A percentile compares a stretch with the other conserved stretches of the same genome.
phyloP scores from a whole-genome alignment of 1,140 invertebrate genomes.

The Oncopeltus fasciatus region DNA sequence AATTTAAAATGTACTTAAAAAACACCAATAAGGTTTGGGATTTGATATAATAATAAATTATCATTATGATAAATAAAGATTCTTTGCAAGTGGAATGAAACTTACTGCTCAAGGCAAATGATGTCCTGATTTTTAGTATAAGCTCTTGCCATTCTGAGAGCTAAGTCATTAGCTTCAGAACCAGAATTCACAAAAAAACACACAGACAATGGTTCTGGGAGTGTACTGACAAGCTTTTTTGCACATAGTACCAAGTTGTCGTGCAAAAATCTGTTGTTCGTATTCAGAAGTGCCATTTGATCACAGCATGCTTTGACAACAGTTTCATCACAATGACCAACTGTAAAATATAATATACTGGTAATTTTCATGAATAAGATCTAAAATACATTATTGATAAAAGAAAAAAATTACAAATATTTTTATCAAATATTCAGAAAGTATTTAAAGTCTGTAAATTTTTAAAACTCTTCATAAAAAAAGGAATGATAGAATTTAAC shows the following conservation, averaged over 20 bases:
- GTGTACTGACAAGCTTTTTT: constrained; percentile 60
- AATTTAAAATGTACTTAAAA: background rate
- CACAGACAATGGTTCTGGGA: constrained; percentile 71
- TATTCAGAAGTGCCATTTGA: constrained; percentile 81
- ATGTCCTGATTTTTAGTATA: constrained; percentile 81
- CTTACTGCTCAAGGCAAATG: constrained; percentile 92
- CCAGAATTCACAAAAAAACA: constrained; percentile 97
- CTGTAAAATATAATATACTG: too few relatives aligned
- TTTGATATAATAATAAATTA: background rate
- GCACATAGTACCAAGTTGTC: constrained; percentile 88
- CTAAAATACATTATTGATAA: too few relatives aligned
- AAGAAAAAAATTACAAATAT: too few relatives aligned
- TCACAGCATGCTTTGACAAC: constrained; percentile 75
- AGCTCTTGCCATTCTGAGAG: constrained; percentile 72
- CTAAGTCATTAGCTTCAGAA: constrained; percentile 98
- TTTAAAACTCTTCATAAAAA: too few relatives aligned
- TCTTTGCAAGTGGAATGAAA: too few relatives aligned
- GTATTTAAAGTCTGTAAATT: too few relatives aligned
- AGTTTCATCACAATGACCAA: constrained; percentile 90
- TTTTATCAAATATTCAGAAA: too few relatives aligned
- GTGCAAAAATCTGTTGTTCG: constrained; percentile 90
- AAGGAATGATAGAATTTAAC: too few relatives aligned
- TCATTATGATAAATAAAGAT: too few relatives aligned
- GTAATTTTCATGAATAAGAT: too few relatives aligned
- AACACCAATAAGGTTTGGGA: background rate